Percentiles rank a stretch among this genome's conserved stretches.
phyloP scores from a whole-genome alignment of 1,140 invertebrate genomes.

The Mylabris phalerata region DNA sequence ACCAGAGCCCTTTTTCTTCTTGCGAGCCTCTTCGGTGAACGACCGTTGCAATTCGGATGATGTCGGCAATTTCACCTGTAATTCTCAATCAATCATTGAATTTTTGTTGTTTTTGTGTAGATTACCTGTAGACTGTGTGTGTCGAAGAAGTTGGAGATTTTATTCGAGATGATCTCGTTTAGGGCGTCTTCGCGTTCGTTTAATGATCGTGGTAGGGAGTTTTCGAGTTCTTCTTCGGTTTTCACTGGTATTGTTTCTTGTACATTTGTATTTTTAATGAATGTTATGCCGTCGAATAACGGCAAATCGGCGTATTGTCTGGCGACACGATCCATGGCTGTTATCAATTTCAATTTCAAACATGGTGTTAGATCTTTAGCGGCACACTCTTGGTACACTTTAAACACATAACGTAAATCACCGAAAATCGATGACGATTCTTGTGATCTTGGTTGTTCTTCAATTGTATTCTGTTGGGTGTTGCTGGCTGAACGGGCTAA shows the following conservation, averaged over 20 bases:
- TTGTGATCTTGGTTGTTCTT: constrained; percentile 38
- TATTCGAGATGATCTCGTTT: constrained; percentile 67
- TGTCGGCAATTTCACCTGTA: constrained; percentile 56
- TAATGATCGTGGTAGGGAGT: constrained; percentile 58
- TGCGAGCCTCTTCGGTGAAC: constrained; percentile 51
- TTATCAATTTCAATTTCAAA: constrained; percentile 66
- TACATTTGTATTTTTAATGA: constrained; percentile 52
- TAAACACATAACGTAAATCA: constrained; percentile 50
- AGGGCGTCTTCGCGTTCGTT: constrained; percentile 64
- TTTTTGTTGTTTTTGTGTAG: background rate
- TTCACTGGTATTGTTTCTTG: constrained; percentile 32
- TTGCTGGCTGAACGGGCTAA: constrained; percentile 45
- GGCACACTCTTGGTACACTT: constrained; percentile 69
- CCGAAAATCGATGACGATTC: constrained; percentile 43
- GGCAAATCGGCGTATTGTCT: constrained; percentile 53
- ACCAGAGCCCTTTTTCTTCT: constrained; percentile 61
- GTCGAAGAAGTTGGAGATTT: constrained; percentile 63
- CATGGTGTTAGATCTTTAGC: constrained; percentile 62
- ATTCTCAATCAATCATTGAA: background rate
- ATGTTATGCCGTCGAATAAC: constrained; percentile 62
- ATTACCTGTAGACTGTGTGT: constrained; percentile 67
- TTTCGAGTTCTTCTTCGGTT: constrained; percentile 56
- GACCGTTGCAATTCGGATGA: constrained; percentile 55
- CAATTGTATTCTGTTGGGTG: constrained; percentile 42
- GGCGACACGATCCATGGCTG: constrained; percentile 62